Evolutionary conservation across 1,140 invertebrate genomes (phyloP), one percentile per base, ranked within the genome.

Genomic region (Nymphalis io): DNA sequence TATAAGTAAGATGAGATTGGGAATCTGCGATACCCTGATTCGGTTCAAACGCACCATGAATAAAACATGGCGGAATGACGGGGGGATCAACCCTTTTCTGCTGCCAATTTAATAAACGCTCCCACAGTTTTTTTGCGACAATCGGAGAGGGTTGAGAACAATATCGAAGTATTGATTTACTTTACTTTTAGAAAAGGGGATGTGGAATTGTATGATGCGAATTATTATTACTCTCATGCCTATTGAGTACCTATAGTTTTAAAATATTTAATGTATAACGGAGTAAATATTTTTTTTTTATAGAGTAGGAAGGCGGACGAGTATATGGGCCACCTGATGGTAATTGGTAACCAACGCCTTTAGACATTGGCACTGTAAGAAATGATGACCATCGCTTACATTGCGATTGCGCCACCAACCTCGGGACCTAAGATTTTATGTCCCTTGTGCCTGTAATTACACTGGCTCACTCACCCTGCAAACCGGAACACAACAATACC

Each of bases 51-150:
- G 82, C 63, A 55, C 40, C 74, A 86, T 89, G 87, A 89, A 89
- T 89, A 88, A 89, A 88, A 88, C 81, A 88, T 89, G 72, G 75
- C 68, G 75, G 66, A 59, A 53, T 42, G 68, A 62, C 69, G 59
- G 67, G 75, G 78, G 64, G 69, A 70, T 70, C 74, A 87, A 86
- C 85, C 87, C 84, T 83, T 84, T 84, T 78, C 78, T 79, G 77
- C 71, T 76, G 68, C 68, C 81, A 72, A 81, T 79, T 82, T 87
- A 83, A 86, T 83, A 81, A 70, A 73, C 70, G 71, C 73, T 78
- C 79, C 79, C 68, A 68, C 74, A 73, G 73, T 85, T 89, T 88
- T 46, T 89, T 87, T 85, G 80, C 72, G 74, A 83, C 76, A 78
- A 72, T 81, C 68, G 65, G 64, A 68, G 70, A 60, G 75, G 60